phyloP scores from a whole-genome alignment of 2,888 invertebrate species.

The Hydrotaea diabolus region DNA sequence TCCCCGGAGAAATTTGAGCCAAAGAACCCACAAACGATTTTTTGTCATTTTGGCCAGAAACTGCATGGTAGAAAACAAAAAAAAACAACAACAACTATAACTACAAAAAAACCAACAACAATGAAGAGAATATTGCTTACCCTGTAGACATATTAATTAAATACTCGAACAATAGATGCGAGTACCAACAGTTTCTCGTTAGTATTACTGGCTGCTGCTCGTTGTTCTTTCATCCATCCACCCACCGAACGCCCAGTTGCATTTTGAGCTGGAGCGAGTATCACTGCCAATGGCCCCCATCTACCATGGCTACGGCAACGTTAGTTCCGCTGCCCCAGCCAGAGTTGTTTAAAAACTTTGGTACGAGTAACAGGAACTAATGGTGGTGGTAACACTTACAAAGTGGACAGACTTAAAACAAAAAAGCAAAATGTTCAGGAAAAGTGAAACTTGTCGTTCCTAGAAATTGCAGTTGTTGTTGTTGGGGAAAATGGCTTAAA shows the following conservation, averaged over 20 bases:
- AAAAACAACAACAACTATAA: not conserved
- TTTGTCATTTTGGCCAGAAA: conserved; percentile 12
- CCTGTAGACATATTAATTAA: conserved; percentile 65
- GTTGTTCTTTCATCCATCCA: not conserved
- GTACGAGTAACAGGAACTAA: conserved; percentile 11
- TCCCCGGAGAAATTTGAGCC: conserved; percentile 13
- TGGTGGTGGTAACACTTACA: conserved; percentile 24
- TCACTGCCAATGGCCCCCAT: too few species aligned
- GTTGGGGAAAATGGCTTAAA: conserved; percentile 7
- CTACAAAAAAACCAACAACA: too few species aligned
- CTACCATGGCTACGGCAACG: too few species aligned
- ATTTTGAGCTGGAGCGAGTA: not conserved
- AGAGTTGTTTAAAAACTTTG: not conserved
- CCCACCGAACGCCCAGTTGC: not conserved
- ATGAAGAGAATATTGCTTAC: too few species aligned
- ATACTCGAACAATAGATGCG: conserved; percentile 42
- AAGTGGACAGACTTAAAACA: conserved; percentile 10
- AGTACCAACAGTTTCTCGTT: not conserved
- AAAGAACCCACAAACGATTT: not conserved
- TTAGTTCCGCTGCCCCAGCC: not conserved
- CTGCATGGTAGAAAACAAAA: too few species aligned
- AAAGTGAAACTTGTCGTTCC: conserved; percentile 22
- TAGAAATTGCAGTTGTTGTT: conserved; percentile 12
- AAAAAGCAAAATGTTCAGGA: not conserved
- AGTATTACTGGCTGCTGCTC: not conserved